A percentile compares a stretch with the other conserved stretches of the same genome.
phyloP scores from a whole-genome alignment of 2,888 invertebrate species.

The Horisme vitalbata region DNA sequence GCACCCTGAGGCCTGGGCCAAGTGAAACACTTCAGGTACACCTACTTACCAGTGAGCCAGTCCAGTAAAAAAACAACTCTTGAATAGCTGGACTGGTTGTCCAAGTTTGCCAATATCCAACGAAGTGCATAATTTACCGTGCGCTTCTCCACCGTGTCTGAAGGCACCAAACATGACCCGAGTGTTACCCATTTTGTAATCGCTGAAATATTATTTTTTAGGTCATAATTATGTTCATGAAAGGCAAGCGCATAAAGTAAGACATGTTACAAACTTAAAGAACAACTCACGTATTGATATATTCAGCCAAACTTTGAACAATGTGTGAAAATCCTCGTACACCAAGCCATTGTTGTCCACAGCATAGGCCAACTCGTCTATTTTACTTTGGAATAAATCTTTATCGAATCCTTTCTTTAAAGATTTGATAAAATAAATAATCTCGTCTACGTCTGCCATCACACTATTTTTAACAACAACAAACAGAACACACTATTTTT shows the following conservation, averaged over 20 bases:
- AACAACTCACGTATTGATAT: slow-evolving; percentile 70
- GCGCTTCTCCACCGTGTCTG: slow-evolving; percentile 53
- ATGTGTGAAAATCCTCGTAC: slow-evolving; percentile 65
- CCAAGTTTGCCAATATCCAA: slow-evolving; percentile 67
- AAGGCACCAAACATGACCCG: slow-evolving; percentile 68
- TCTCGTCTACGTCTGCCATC: slow-evolving; percentile 69
- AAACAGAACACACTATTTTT: neutral
- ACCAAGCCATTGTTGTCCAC: slow-evolving; percentile 60
- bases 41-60: slow-evolving; percentile 67
- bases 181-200: slow-evolving; percentile 69
- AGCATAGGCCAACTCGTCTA: slow-evolving; percentile 61
- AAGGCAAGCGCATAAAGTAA: too few species aligned
- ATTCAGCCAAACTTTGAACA: slow-evolving; percentile 76
- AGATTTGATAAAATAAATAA: slow-evolving; percentile 68
- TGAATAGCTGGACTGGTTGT: slow-evolving; percentile 52
- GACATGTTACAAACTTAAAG: neutral
- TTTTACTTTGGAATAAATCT: slow-evolving; percentile 67
- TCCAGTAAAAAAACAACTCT: slow-evolving; percentile 66
- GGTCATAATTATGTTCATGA: too few species aligned
- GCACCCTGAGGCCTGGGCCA: too few species aligned
- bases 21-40: neutral
- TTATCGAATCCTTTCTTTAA: slow-evolving; percentile 73
- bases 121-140: slow-evolving; percentile 66
- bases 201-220: slow-evolving; percentile 56
- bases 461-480: neutral